These are phyloP conservation scores for Phortica variegata DNA, from an alignment of 1,140 invertebrate species.

Conservation along the genomic window DNA sequence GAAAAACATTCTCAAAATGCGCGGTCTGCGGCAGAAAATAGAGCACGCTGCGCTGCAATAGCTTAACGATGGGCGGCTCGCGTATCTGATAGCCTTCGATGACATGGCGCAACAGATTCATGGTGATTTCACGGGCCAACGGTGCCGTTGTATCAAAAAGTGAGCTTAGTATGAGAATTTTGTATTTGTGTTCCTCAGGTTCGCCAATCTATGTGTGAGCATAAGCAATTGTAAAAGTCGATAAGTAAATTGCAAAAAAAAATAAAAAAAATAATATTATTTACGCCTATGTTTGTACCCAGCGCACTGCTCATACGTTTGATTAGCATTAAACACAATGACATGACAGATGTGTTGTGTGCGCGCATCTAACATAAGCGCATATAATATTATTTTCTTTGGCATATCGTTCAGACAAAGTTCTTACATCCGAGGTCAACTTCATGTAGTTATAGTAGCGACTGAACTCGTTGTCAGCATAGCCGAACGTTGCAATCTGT, in stretches of 20 bases:
- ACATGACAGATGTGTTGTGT: not conserved
- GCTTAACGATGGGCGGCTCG: conserved; percentile 63
- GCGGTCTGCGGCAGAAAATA: conserved; percentile 71
- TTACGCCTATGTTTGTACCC: too few species aligned
- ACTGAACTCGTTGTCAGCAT: conserved; percentile 50
- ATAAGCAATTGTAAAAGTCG: not conserved
- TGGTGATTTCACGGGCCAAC: conserved; percentile 77
- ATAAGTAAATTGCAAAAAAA: too few species aligned
- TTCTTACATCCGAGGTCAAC: conserved; percentile 48
- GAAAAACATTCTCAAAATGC: conserved; percentile 33
- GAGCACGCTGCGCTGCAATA: conserved; percentile 73
- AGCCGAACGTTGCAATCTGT: conserved; percentile 47
- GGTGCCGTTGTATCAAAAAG: conserved; percentile 77
- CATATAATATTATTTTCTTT: too few species aligned
- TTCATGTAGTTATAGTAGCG: conserved; percentile 48
- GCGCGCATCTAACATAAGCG: too few species aligned
- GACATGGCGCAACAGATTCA: conserved; percentile 82
- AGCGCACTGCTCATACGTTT: too few species aligned
- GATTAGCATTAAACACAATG: too few species aligned
- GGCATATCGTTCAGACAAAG: too few species aligned
- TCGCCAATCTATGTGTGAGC: conserved; percentile 68
- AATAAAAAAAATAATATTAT: not conserved
- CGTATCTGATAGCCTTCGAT: conserved; percentile 68
- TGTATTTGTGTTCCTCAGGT: conserved; percentile 77
- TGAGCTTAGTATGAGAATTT: conserved; percentile 80